Evolutionary conservation across 2,113 vertebrate genomes (phyloP), one percentile per base, ranked within the genome.

Genomic region (Perognathus longimembris): DNA sequence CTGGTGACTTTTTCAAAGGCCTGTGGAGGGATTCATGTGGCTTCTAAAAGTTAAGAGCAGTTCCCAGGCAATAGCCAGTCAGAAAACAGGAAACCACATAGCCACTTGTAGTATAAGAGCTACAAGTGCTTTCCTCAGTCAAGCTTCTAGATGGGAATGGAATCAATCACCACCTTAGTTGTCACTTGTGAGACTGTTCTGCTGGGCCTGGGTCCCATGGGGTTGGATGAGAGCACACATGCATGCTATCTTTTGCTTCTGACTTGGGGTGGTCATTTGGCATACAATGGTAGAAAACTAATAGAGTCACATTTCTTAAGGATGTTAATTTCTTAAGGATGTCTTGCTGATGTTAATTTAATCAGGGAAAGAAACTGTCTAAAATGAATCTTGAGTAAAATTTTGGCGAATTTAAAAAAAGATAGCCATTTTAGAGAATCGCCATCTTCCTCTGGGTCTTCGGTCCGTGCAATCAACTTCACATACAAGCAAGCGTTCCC

Each of bases 401-500:
- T 50, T 94, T 67, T 78, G 85, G 90, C 85, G 36, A n/a, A 24
- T 50, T 79, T 71, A 61, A 81, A 64, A 17, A 50, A 75, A 71
- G n/a, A 30, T 66, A 95, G 12, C 77, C 71, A 32, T 89, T 57
- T 36, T n/a, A 57, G 85, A 79, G 78, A 88, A 81, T 79, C 59
- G 30, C 40, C 18, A 15, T 28, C 84, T 77, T 88, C 7, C 95
- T 84, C 82, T 76, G 78, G 70, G 78, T 34, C 42, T 92, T 88
- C 67, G 78, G 40, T 0, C 63, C 76, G 24, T 73, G 88, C 71
- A 85, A 9, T 93, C 80, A 32, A 15, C 42, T 94, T 93, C 32
- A 69, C 83, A 90, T 38, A 83, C 90, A 91, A 88, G 22, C 96
- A 85, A 85, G 34, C 50, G 95, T 92, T 75, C n/a, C 61, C 30